phyloP scores from a whole-genome alignment of 1,140 invertebrate species.

The Aphaenogaster floridana region DNA sequence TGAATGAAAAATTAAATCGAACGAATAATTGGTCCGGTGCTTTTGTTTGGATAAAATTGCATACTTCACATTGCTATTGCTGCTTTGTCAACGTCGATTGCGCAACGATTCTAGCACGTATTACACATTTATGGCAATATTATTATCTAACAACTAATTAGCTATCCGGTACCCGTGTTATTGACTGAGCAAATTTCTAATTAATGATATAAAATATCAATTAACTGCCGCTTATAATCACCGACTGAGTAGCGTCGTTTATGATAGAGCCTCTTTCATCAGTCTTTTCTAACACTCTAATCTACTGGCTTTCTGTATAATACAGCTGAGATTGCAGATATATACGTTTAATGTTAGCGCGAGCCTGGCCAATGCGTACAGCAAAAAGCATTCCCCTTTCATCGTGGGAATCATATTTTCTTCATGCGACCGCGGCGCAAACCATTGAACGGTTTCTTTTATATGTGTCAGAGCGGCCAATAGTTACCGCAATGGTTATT shows the following conservation, averaged over 20 bases:
- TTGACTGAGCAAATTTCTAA: constrained; percentile 6
- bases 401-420: constrained; percentile 3
- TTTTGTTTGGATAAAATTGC: constrained; percentile 19
- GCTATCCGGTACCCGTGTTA: background rate
- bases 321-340: constrained; percentile 4
- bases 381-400: constrained; percentile 35
- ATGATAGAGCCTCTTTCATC: background rate
- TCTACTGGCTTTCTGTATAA: background rate
- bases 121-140: constrained; percentile 1
- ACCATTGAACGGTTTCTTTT: constrained; percentile 49
- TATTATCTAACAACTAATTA: constrained; percentile 39
- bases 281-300: background rate
- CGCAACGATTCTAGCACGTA: background rate
- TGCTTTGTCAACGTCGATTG: background rate
- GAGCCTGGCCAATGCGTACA: background rate
- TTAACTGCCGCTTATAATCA: background rate
- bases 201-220: constrained; percentile 34
- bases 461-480: constrained; percentile 51
- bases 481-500: constrained; percentile 60
- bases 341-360: constrained; percentile 12
- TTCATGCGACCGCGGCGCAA: background rate
- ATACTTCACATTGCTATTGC: background rate
- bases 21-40: background rate
- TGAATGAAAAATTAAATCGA: background rate
- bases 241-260: background rate